Base-by-base conservation (phyloP, 2,113 vertebrate species). In the Numenius arquata region DNA sequence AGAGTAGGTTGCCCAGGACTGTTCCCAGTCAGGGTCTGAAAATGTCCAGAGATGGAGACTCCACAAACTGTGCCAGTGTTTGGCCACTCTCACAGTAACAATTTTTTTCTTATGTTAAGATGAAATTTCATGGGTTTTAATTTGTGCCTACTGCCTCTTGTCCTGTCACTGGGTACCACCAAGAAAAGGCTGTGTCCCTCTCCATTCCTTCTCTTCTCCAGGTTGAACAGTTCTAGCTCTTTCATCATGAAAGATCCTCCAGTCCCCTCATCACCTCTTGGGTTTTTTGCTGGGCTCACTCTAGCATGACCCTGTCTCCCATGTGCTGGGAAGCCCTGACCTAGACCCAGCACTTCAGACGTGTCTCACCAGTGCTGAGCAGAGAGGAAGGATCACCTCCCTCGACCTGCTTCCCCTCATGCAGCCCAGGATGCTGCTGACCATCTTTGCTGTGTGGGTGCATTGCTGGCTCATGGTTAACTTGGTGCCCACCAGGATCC, bases 361-460 rank as follows among this genome's bases (percentile, higher is more conserved):
- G 22, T 38, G 22, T 47, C 21, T 89, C 61, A 78, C 18, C 25
- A 78, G 29, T 19, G 58, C 56, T 79, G 50, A 75, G 50, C 21
- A 78, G 40, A 61, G n/a, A 45, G 18, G n/a, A 72, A 79, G 20
- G 15, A 81, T 36, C 16, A 21, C 9, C 7, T 66, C 15, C 2
- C 18, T 85, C 0, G 12, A 0, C 6, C 32, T 47, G 22, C 4
- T 75, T 10, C 23, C 10, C 32, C 11, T 59, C n/a, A 45, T 30
- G 29, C 22, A 38, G 7, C 4, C 20, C 21, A 62, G 36, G 43
- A 19, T 73, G 36, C 12, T 32, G 17, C 19, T 43, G 45, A 19
- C 8, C 1, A 12, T 62, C 41, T 83, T 82, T 1, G 3, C 20
- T 3, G 1, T 13, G 34, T 74, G 16, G 23, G 17, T 17, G 4